phyloP scores from a whole-genome alignment of 2,888 invertebrate genomes.

The Perizoma flavofasciatum region DNA sequence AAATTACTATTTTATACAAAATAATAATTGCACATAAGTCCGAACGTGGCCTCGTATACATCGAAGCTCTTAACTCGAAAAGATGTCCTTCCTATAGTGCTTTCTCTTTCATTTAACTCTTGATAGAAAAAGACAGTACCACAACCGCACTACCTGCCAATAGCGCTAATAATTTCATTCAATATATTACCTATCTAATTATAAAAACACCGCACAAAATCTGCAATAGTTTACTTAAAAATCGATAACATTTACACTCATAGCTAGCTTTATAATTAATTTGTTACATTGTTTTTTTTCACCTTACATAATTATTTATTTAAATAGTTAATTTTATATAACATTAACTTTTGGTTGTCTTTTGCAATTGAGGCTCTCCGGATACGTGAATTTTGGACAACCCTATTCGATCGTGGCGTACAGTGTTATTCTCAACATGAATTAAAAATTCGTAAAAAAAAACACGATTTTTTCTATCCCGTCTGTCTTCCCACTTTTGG shows the following conservation, averaged over 20 bases:
- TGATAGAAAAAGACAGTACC: constrained; percentile 58
- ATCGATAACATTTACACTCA: constrained; percentile 83
- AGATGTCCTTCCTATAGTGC: constrained; percentile 50
- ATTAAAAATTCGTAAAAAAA: constrained; percentile 8
- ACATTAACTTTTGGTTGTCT: constrained; percentile 84
- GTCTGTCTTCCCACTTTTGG: no score
- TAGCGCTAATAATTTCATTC: constrained; percentile 82
- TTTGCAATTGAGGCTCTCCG: constrained; percentile 76
- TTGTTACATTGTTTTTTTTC: constrained; percentile 80
- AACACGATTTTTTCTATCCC: not conserved
- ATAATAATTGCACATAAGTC: constrained; percentile 85
- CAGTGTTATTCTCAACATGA: constrained; percentile 43
- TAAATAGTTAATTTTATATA: constrained; percentile 81
- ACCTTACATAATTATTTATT: constrained; percentile 76
- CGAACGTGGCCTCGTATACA: constrained; percentile 58
- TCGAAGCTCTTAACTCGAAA: constrained; percentile 52
- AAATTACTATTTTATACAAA: constrained; percentile 82
- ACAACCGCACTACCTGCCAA: constrained; percentile 69
- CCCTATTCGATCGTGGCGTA: constrained; percentile 58
- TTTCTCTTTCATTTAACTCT: constrained; percentile 45
- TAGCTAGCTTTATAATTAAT: constrained; percentile 83
- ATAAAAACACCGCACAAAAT: constrained; percentile 84
- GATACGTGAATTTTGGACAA: constrained; percentile 73
- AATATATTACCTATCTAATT: constrained; percentile 85
- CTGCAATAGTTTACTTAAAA: constrained; percentile 82